Conservation (phyloP, 2,888 invertebrate genomes). For the Ganaspis brasiliensis region DNA sequence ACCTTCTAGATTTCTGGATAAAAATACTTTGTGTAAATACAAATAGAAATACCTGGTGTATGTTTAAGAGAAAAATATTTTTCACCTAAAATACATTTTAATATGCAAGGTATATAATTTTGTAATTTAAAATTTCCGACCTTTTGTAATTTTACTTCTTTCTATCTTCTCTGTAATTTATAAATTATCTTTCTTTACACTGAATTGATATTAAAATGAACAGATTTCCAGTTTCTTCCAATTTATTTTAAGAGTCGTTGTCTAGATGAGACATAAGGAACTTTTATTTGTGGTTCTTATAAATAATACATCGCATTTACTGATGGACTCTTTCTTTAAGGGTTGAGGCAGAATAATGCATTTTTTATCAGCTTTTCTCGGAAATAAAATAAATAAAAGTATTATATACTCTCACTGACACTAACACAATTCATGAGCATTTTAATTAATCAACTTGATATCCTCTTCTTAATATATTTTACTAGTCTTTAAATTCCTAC, state of each 20-base stretch:
- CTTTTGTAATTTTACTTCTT: no score
- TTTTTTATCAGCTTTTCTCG: slow-evolving; percentile 20
- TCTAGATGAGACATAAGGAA: neutral
- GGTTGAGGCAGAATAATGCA: slow-evolving; percentile 58
- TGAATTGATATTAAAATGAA: neutral
- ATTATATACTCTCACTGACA: neutral
- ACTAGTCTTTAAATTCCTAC: no score
- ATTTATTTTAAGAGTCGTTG: neutral
- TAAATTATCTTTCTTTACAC: neutral
- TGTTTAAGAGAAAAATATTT: no score
- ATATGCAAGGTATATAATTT: no score
- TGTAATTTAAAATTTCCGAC: no score
- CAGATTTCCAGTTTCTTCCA: neutral
- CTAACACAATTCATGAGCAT: neutral
- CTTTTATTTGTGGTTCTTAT: slow-evolving; percentile 60
- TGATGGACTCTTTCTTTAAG: slow-evolving; percentile 65
- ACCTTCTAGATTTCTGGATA: no score
- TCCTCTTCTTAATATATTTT: no score
- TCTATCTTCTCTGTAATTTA: neutral
- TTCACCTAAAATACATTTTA: no score
- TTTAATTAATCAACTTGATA: neutral
- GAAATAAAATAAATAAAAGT: slow-evolving; percentile 41
- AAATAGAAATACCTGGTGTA: no score
- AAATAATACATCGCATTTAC: slow-evolving; percentile 77
- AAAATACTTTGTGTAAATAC: no score